Evolutionary conservation across 2,888 invertebrate genomes (phyloP).

Genomic region (Drosophila anceps): DNA sequence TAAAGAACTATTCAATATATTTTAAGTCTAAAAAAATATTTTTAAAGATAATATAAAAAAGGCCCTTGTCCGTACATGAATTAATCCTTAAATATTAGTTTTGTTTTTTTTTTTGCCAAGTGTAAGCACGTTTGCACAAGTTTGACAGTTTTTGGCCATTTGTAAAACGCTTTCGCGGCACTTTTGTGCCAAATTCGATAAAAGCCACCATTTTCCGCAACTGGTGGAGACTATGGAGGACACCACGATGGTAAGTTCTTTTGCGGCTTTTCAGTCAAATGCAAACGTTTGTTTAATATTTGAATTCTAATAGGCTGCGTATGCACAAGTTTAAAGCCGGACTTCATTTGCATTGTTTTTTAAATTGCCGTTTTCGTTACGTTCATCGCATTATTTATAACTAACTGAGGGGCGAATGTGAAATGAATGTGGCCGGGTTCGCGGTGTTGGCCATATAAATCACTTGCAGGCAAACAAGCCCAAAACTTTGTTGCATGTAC

Average conservation of each 20-base stretch:
- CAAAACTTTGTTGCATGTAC: constrained; percentile 73
- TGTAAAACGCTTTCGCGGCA: constrained; percentile 54
- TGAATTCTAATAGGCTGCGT: constrained; percentile 30
- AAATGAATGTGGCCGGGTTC: constrained; percentile 51
- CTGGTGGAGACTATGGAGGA: constrained; percentile 3
- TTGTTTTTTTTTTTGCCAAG: not conserved
- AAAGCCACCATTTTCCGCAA: constrained; percentile 42
- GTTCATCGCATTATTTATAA: constrained; percentile 58
- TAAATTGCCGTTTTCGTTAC: constrained; percentile 17
- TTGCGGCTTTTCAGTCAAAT: constrained; percentile 11
- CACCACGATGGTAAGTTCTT: constrained; percentile 10
- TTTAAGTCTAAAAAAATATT: not conserved
- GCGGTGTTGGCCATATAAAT: constrained; percentile 71
- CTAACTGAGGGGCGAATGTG: constrained; percentile 32
- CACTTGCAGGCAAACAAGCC: constrained; percentile 68
- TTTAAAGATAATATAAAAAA: not conserved
- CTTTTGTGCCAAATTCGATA: constrained; percentile 45
- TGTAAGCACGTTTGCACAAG: constrained; percentile 37
- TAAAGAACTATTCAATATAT: not conserved
- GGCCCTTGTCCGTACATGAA: too few relatives aligned
- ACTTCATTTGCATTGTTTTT: constrained; percentile 49
- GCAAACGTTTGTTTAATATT: constrained; percentile 36
- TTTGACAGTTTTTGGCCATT: constrained; percentile 48
- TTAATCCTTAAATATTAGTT: not conserved
- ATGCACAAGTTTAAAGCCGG: constrained; percentile 36